These are phyloP conservation scores for Drosophila nr. fundita DNA, from an alignment of 2,888 invertebrate species.

Conservation along the genomic window DNA sequence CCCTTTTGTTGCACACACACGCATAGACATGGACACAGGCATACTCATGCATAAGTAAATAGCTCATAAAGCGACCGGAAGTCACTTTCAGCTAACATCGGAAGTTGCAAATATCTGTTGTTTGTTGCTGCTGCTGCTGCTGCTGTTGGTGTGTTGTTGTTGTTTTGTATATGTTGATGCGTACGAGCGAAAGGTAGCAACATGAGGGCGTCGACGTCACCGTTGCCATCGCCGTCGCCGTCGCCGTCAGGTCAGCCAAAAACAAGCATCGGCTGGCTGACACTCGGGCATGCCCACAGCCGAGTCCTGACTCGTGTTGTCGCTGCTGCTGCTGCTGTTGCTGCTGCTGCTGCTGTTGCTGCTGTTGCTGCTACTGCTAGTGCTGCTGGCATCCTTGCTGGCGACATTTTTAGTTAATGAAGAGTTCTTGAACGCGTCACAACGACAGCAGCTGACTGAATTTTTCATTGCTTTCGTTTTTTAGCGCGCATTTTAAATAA, in stretches of 20 bases:
- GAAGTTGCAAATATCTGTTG: constrained; percentile 67
- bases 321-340: not conserved
- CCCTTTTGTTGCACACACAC: constrained; percentile 20
- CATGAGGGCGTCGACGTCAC: not conserved
- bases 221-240: not conserved
- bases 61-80: constrained; percentile 67
- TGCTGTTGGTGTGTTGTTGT: constrained; percentile 12
- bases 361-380: not conserved
- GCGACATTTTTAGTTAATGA: constrained; percentile 53
- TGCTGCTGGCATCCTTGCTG: constrained; percentile 26
- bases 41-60: constrained; percentile 27
- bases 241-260: not conserved
- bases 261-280: constrained; percentile 39
- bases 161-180: constrained; percentile 50
- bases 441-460: constrained; percentile 25
- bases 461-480: not conserved
- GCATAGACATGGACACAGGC: constrained; percentile 8
- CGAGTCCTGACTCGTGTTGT: constrained; percentile 21
- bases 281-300: constrained; percentile 37
- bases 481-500: constrained; percentile 11
- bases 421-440: constrained; percentile 53
- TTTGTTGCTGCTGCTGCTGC: constrained; percentile 14
- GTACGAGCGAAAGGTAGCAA: constrained; percentile 27
- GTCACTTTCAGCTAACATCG: constrained; percentile 68
- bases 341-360: not conserved